A percentile compares a stretch with the other conserved stretches of the same genome.
Evolutionary conservation across 30 jellyfish, hydroid and myxozoan species (phyloP).

Genomic region (Aurelia aurita complex sp. Pacific): DNA sequence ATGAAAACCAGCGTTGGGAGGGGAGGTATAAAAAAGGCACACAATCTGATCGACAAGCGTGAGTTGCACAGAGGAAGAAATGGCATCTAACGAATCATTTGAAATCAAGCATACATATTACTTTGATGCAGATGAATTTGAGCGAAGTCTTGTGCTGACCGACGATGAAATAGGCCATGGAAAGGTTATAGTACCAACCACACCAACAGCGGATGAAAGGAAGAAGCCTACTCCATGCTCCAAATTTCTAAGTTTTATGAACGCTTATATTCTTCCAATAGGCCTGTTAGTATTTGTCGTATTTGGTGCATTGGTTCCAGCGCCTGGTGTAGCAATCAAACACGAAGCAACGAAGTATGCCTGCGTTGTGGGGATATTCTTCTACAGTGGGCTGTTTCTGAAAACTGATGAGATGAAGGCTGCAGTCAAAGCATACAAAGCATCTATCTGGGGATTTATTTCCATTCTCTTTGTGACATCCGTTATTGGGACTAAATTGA

Average conservation of each 20-base stretch:
- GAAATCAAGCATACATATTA: constrained; percentile 58
- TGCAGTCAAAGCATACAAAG: constrained; percentile 85
- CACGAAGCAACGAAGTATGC: constrained; percentile 79
- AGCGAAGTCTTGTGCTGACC: constrained; percentile 56
- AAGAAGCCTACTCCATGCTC: constrained; percentile 53
- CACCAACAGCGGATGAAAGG: constrained; percentile 18
- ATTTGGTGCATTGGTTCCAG: constrained; percentile 92
- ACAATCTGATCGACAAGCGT: no score
- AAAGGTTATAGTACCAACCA: neutral
- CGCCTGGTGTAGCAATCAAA: constrained; percentile 77
- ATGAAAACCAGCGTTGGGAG: no score
- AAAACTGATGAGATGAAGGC: constrained; percentile 86
- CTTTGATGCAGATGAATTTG: constrained; percentile 56
- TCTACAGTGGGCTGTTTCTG: constrained; percentile 86
- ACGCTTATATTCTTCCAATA: constrained; percentile 76
- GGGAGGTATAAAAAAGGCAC: no score
- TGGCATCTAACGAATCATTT: constrained; percentile 14
- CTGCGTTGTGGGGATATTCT: constrained; percentile 83
- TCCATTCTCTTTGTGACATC: constrained; percentile 78
- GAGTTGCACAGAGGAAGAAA: neutral
- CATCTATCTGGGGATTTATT: constrained; percentile 78
- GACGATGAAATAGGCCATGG: constrained; percentile 74
- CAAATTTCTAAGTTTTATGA: constrained; percentile 26
- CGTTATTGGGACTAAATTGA: constrained; percentile 74
- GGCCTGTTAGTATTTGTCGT: constrained; percentile 71